Evolutionary conservation across 2,888 invertebrate species (phyloP).

Genomic region (Pammene aurita): DNA sequence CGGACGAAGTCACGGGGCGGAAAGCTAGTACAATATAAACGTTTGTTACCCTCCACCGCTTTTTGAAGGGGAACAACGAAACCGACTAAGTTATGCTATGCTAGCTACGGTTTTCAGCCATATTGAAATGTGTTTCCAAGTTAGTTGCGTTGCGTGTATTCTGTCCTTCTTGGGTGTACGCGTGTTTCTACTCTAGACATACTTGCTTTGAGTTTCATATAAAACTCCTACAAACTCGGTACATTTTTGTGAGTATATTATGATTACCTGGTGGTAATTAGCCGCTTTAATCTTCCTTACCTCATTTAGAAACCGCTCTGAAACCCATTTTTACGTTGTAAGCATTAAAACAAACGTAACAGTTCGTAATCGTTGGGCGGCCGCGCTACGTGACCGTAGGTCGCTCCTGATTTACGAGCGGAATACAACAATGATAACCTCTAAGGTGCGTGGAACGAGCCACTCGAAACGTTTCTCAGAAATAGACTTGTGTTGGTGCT

Average conservation of each 20-base stretch:
- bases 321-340: conserved; percentile 14
- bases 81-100: too few species aligned
- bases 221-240: background rate
- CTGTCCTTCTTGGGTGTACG: too few species aligned
- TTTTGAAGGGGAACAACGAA: too few species aligned
- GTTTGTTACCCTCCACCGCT: too few species aligned
- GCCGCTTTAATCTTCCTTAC: background rate
- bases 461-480: conserved; percentile 40
- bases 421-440: conserved; percentile 54
- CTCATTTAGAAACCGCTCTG: conserved; percentile 5
- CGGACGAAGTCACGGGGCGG: too few species aligned
- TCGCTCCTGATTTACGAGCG: conserved; percentile 52
- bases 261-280: conserved; percentile 3
- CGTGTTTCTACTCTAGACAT: too few species aligned
- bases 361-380: conserved; percentile 37
- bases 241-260: background rate
- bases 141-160: too few species aligned
- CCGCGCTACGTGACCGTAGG: conserved; percentile 47
- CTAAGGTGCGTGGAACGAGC: conserved; percentile 51
- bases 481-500: conserved; percentile 18
- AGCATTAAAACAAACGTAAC: conserved; percentile 29
- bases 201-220: too few species aligned
- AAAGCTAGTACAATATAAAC: too few species aligned
- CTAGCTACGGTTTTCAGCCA: too few species aligned
- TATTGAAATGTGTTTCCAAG: too few species aligned